Evolutionary conservation across 1,140 invertebrate genomes (phyloP).

Genomic region (Drosophila murphyi): DNA sequence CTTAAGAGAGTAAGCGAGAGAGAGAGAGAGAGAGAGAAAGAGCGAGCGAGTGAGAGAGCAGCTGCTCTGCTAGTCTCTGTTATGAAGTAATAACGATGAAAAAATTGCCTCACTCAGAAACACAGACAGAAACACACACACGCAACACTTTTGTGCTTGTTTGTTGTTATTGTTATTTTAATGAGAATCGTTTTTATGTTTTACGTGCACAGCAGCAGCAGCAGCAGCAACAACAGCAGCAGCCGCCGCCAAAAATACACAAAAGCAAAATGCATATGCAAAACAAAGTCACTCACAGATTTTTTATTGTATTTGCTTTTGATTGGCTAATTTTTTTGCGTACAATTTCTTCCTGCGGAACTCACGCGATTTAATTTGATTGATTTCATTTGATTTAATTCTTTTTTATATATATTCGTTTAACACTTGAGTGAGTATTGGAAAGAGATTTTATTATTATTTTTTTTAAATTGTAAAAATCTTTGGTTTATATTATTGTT

Average conservation of each 20-base stretch:
- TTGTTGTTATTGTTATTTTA: constrained; percentile 41
- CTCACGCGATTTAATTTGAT: neutral
- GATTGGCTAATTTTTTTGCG: constrained; percentile 18
- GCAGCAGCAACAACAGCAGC: constrained; percentile 5
- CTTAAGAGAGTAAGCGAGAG: constrained; percentile 32
- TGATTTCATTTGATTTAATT: constrained; percentile 1
- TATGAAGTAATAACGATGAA: constrained; percentile 70
- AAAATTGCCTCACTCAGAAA: constrained; percentile 45
- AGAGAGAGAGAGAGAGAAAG: constrained; percentile 25
- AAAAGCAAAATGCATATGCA: constrained; percentile 28
- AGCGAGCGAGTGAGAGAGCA: constrained; percentile 1
- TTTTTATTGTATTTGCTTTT: constrained; percentile 7
- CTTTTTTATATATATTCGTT: neutral
- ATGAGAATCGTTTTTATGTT: constrained; percentile 46
- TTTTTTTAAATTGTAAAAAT: neutral
- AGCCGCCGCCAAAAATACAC: constrained; percentile 34
- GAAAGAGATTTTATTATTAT: neutral
- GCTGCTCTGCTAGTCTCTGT: constrained; percentile 39
- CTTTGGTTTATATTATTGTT: neutral
- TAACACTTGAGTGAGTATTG: constrained; percentile 3
- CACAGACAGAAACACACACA: constrained; percentile 13
- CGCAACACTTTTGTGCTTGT: constrained; percentile 38
- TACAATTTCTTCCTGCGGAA: constrained; percentile 5
- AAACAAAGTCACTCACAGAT: constrained; percentile 24
- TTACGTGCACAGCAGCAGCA: constrained; percentile 29